Evolutionary conservation across 2,888 invertebrate species (phyloP).

Genomic region (Uropetala carovei): DNA sequence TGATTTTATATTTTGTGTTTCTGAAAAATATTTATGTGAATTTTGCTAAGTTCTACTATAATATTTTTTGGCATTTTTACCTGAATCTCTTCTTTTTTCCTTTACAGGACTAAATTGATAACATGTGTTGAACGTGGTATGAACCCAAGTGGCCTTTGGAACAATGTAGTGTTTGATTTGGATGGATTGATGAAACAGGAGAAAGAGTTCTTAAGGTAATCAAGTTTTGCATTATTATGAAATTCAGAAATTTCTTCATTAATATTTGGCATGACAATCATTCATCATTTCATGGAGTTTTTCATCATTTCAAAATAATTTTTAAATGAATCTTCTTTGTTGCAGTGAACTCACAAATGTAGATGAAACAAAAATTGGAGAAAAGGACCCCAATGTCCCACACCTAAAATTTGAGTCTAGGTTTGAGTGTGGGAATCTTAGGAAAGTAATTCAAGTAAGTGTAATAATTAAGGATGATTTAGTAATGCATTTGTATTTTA

Average conservation of each 20-base stretch:
- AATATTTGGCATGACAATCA: too few relatives aligned
- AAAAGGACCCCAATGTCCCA: slow-evolving; percentile 74
- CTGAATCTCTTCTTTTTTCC: slow-evolving; percentile 5
- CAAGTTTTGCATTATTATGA: background rate
- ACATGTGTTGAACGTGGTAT: slow-evolving; percentile 83
- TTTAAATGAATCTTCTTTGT: slow-evolving; percentile 66
- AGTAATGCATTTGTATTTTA: slow-evolving; percentile 49
- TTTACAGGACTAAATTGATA: slow-evolving; percentile 78
- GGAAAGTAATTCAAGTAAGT: slow-evolving; percentile 86
- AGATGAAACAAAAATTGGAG: slow-evolving; percentile 77
- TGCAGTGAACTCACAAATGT: slow-evolving; percentile 76
- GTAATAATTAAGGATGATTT: slow-evolving; percentile 41
- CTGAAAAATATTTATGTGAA: too few relatives aligned
- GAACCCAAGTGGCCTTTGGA: slow-evolving; percentile 79
- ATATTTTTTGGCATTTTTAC: too few relatives aligned
- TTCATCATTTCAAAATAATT: background rate
- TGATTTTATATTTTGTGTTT: background rate
- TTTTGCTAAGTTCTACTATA: too few relatives aligned
- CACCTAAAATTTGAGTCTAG: slow-evolving; percentile 86
- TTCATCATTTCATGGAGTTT: too few relatives aligned
- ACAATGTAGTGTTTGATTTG: slow-evolving; percentile 84
- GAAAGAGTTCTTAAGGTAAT: slow-evolving; percentile 18
- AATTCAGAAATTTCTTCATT: too few relatives aligned
- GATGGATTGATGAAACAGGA: slow-evolving; percentile 76
- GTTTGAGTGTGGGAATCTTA: slow-evolving; percentile 91